A percentile compares a stretch with the other conserved stretches of the same genome.
Evolutionary conservation across 1,140 invertebrate species (phyloP).

Genomic region (Leptoteleia sp.): DNA sequence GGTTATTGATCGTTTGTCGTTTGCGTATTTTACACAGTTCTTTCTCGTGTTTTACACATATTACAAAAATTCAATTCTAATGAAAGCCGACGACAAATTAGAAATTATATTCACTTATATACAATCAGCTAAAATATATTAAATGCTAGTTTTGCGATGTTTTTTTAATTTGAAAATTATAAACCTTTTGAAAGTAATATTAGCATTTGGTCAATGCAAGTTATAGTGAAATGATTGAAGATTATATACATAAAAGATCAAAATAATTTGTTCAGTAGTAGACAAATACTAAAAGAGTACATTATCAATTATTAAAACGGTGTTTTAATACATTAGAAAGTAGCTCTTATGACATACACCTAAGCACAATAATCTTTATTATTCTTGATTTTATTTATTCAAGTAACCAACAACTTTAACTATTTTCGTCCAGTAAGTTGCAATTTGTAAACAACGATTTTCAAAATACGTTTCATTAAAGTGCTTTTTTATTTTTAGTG

Average conservation of each 20-base stretch:
- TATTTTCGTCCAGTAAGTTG: neutral
- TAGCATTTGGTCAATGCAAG: no score
- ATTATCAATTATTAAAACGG: no score
- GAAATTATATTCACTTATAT: slow-evolving; percentile 54
- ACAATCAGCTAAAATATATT: slow-evolving; percentile 16
- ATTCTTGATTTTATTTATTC: neutral
- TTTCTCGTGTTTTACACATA: slow-evolving; percentile 12
- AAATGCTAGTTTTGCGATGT: neutral
- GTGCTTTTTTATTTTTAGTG: no score
- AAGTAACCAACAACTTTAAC: neutral
- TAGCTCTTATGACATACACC: no score
- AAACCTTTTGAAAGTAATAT: no score
- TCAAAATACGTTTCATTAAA: no score
- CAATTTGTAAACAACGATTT: neutral
- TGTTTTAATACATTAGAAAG: no score
- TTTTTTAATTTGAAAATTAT: no score
- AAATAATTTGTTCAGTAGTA: no score
- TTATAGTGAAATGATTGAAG: no score
- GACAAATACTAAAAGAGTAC: no score
- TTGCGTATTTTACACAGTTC: slow-evolving; percentile 31
- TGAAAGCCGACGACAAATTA: slow-evolving; percentile 37
- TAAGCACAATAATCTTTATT: slow-evolving; percentile 25
- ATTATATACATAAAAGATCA: no score
- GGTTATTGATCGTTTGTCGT: slow-evolving; percentile 25
- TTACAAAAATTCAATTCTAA: slow-evolving; percentile 24